phyloP scores from a whole-genome alignment of 1,140 invertebrate genomes.

The Drosophila melanogaster region DNA sequence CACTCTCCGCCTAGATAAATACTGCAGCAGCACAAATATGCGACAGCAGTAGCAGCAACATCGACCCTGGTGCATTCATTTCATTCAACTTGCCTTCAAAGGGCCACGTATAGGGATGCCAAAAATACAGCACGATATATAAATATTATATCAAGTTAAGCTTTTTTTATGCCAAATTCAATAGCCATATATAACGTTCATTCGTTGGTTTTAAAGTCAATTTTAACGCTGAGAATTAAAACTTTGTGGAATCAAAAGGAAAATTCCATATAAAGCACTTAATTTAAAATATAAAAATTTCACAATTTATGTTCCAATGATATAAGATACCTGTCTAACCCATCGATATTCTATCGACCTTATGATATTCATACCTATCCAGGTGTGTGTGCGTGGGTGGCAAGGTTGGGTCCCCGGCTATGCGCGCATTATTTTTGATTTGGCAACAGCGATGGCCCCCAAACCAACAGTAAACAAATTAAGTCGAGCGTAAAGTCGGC shows the following conservation, averaged over 20 bases:
- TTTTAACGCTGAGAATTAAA: no score
- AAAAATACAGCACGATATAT: neutral
- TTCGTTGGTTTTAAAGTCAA: neutral
- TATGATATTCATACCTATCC: neutral
- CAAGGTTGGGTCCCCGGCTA: constrained; percentile 27
- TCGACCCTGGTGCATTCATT: constrained; percentile 51
- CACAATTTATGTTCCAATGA: no score
- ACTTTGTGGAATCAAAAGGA: no score
- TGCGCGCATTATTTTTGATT: constrained; percentile 65
- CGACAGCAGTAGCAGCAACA: constrained; percentile 38
- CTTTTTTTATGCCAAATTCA: neutral
- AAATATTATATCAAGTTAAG: neutral
- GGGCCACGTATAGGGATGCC: constrained; percentile 2
- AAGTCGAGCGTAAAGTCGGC: constrained; percentile 78
- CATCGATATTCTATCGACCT: no score
- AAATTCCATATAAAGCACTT: no score
- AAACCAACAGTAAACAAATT: constrained; percentile 82
- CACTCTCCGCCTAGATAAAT: constrained; percentile 54
- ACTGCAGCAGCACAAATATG: constrained; percentile 74
- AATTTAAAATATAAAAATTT: no score
- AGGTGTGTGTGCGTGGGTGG: neutral
- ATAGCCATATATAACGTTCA: neutral
- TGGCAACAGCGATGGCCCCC: constrained; percentile 69
- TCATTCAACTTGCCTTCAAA: constrained; percentile 22
- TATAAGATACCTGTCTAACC: no score